Base-by-base conservation (phyloP, 2,113 vertebrate genomes). In the Pomatostomus ruficeps region DNA sequence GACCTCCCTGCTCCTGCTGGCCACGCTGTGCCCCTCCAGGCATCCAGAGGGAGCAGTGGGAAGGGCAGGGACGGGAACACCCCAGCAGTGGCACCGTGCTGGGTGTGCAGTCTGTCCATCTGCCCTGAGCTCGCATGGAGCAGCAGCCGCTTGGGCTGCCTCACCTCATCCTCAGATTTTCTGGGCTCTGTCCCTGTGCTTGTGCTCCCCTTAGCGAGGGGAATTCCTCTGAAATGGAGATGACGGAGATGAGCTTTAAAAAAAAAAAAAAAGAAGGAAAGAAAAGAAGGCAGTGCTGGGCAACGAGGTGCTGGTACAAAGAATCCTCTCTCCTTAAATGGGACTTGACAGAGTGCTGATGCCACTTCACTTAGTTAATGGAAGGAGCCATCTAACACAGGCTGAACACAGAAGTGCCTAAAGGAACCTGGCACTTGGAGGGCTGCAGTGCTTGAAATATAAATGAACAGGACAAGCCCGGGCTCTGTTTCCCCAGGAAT, bases 401-500 rank as follows among this genome's bases (percentile, higher is more conserved):
- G 62, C 81, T 91, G 48, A 93, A 88, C 46, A 59, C 63, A 89
- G 71, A 92, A 7, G 33, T 46, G 7, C 67, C 25, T 13, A 43
- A 73, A 91, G 81, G 71, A 95, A 36, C 48, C 42, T 73, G 85
- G 78, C 85, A 59, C 77, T 76, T 91, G 87, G 78, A 70, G 77
- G 74, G 18, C 71, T 79, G 77, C 54, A 70, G 55, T 80, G 55
- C 75, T 82, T 89, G 89, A 94, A 93, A 88, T 83, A n/a, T 40
- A 88, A 89, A 85, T 91, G 77, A 62, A 62, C 40, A 71, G 78
- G 85, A 88, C 91, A 95, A 80, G 88, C 46, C 74, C 74, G 62
- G 93, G n/a, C 66, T 88, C 58, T 89, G 81, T 73, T 89, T 81
- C 78, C 90, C 83, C 92, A 92, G 71, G 89, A 94, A 62, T 88